Evolutionary conservation across 92 coral and sea anemone genomes (phyloP), one percentile per base, ranked within the genome.

Genomic region (Epizoanthus stellaris): DNA sequence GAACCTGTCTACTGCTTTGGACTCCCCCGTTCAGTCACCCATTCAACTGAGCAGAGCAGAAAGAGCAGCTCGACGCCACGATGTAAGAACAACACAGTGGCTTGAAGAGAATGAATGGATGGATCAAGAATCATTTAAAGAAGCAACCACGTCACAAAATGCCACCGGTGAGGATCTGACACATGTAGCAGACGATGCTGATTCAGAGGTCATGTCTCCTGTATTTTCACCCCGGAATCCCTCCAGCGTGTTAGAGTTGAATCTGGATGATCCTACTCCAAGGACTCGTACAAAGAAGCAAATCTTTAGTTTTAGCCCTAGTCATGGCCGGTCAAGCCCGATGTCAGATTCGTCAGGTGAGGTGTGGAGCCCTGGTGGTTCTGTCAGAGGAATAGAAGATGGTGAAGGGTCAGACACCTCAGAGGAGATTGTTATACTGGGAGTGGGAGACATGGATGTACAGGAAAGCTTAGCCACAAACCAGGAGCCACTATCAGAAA

Each of bases 21-120:
- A 79, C 15, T 17, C 61, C 4, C 21, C 23, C 13, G 23, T 13
- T 13, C 19, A 34, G 73, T 68, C 21, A 3, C 42, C 72, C 6
- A 42, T 39, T 38, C 42, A 52, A 3, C 12, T 17, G 3, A 79
- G 60, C 34, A 70, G 72, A 42, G 83, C 83, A 21, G 72, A 79
- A 64, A 71, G 72, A 63, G 83, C 83, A 15, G 70, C 73, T 0
- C 71, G 82, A n/a, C 82, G 82, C 30, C 40, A 77, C 23, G 58
- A 77, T n/a, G 1, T 40, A 10, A 62, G 68, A 77, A 19, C 64
- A 19, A 70, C 82, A 39, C 70, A 77, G 30, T 77, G 82, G 82
- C 12, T 62, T 79, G 72, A 79, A 62, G 57, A 79, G 14, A 79
- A 79, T 45, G 9, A 15, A 2, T 19, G 59, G 7, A 13, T 5